These are phyloP conservation scores for Notodonta dromedarius DNA, from an alignment of 2,888 invertebrate species.

Conservation along the genomic window DNA sequence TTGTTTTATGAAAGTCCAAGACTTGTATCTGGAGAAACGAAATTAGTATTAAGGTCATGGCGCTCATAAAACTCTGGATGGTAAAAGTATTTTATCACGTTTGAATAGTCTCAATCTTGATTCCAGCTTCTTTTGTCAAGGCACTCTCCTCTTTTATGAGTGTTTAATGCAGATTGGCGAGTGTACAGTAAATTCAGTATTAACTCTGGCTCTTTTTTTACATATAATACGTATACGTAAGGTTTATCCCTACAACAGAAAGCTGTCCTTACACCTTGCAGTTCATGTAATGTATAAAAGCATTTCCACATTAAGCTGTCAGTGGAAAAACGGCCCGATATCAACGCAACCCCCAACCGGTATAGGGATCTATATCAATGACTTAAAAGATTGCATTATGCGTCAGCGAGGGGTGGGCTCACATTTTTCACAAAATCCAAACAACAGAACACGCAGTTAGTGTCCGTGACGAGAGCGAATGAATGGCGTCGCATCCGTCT, in stretches of 20 bases:
- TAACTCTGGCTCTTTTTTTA: too few relatives aligned
- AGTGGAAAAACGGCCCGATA: slow-evolving; percentile 13
- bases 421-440: slow-evolving; percentile 74
- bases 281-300: not conserved
- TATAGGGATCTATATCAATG: slow-evolving; percentile 47
- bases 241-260: too few relatives aligned
- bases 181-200: not conserved
- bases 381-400: slow-evolving; percentile 63
- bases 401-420: slow-evolving; percentile 47
- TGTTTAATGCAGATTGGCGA: not conserved
- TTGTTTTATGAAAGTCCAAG: slow-evolving; percentile 38
- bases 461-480: slow-evolving; percentile 78
- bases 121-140: not conserved
- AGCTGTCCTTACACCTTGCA: not conserved
- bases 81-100: slow-evolving; percentile 16
- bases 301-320: not conserved
- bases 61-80: slow-evolving; percentile 13
- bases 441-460: slow-evolving; percentile 77
- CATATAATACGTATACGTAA: not conserved
- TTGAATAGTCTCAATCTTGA: slow-evolving; percentile 11
- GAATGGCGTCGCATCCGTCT: slow-evolving; percentile 78
- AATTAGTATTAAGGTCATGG: slow-evolving; percentile 18
- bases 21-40: slow-evolving; percentile 18
- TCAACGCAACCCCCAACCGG: slow-evolving; percentile 27
- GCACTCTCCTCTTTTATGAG: slow-evolving; percentile 1